These are phyloP conservation scores for Morpho helenor DNA, from an alignment of 2,888 invertebrate species.

Conservation along the genomic window DNA sequence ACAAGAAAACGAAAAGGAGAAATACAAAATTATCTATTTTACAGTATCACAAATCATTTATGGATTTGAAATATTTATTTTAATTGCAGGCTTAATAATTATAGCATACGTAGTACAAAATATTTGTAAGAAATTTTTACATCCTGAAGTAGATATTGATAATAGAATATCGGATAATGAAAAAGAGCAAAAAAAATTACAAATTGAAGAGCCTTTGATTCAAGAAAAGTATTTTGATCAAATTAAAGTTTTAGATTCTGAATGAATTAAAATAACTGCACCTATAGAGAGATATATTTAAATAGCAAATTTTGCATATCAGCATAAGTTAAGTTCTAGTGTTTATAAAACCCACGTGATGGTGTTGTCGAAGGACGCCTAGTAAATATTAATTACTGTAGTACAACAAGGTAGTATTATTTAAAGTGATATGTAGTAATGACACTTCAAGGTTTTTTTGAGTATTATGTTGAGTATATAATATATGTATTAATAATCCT, in stretches of 20 bases:
- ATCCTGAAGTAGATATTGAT: constrained; percentile 13
- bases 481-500: too few relatives aligned
- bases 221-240: background rate
- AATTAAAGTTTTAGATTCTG: constrained; percentile 1
- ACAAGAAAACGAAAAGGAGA: constrained; percentile 32
- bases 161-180: background rate
- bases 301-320: background rate
- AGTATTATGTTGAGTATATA: too few relatives aligned
- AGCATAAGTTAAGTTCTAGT: background rate
- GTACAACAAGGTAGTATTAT: too few relatives aligned
- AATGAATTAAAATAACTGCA: background rate
- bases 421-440: too few relatives aligned
- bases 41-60: constrained; percentile 38
- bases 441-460: too few relatives aligned
- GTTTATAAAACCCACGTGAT: too few relatives aligned
- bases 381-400: too few relatives aligned
- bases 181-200: background rate
- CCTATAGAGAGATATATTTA: background rate
- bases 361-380: too few relatives aligned
- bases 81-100: constrained; percentile 33
- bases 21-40: constrained; percentile 41
- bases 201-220: constrained; percentile 1
- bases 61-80: constrained; percentile 30
- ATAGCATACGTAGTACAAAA: constrained; percentile 31
- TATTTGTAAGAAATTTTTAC: constrained; percentile 29